Evolutionary conservation across 2,888 invertebrate species (phyloP), one percentile per base, ranked within the genome.

Genomic region (Drosophila cyrtoloma): DNA sequence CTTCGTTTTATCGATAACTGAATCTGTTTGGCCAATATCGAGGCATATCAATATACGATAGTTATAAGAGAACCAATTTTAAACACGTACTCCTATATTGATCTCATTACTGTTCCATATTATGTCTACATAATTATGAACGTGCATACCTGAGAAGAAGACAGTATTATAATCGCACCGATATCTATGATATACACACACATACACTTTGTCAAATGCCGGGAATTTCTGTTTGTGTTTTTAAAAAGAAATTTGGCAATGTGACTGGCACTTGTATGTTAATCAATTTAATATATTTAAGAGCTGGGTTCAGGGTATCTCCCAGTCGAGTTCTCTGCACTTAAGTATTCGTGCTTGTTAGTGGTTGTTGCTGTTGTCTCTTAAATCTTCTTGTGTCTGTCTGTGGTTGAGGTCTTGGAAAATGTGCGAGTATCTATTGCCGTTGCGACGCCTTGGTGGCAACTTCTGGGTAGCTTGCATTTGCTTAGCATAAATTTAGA

Each of bases 401-500:
- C 32, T 33, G 39, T 57, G 47, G 65, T 53, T 69, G 60, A 72
- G 70, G 79, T 89, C 89, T 77, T 76, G 64, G 74, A 59, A 74
- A 69, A 56, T 65, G 53, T 63, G 37, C 47, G 26, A 44, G 71
- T 73, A 71, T 79, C 81, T 71, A 78, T 78, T 72, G 70, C 51
- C 65, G 26, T 65, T 61, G 79, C 77, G 79, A 70, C 73, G 80
- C 76, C 76, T 71, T 71, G 74, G 75, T 71, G 63, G 68, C 72
- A 70, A 75, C 71, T 73, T 69, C 44, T 73, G 71, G 68, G 67
- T 68, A 64, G 73, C 70, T 77, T 85, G 86, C 90, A 86, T 86
- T 88, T 81, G 81, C 65, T 86, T 88, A 90, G 77, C 90, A 86
- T 86, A 90, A 90, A 90, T 86, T 89, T 75, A 72, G 76, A 72